phyloP scores from a whole-genome alignment of 37 sponge, comb jelly and placozoan species.

The Ianthella basta region DNA sequence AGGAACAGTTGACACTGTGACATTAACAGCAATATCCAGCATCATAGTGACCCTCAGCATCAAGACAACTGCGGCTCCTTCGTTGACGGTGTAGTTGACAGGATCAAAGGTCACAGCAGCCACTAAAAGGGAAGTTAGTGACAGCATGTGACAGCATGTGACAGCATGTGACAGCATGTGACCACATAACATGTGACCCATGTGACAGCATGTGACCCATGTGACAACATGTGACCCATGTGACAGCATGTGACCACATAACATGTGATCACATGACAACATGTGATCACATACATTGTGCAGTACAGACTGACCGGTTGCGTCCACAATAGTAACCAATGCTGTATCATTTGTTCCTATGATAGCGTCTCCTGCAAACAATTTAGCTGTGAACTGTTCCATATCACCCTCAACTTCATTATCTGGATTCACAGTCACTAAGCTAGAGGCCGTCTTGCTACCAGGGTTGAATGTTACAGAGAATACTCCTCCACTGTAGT shows the following conservation, averaged over 20 bases:
- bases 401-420: neutral
- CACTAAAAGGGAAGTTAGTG: neutral
- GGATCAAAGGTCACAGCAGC: neutral
- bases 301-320: too few species aligned
- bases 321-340: neutral
- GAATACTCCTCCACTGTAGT: neutral
- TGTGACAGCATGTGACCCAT: too few species aligned
- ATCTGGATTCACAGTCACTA: neutral
- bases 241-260: too few species aligned
- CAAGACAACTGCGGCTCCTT: neutral
- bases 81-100: neutral
- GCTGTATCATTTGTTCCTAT: constrained; percentile 23
- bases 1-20: neutral
- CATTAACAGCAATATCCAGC: neutral
- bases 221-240: too few species aligned
- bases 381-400: neutral
- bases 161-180: too few species aligned
- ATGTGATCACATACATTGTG: too few species aligned
- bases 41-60: neutral
- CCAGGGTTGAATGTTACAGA: neutral
- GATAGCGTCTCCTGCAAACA: neutral
- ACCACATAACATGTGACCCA: too few species aligned
- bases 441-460: neutral
- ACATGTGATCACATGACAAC: too few species aligned
- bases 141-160: too few species aligned